Evolutionary conservation across 1,140 invertebrate genomes (phyloP), one percentile per base, ranked within the genome.

Genomic region (Pollicipes pollicipes): DNA sequence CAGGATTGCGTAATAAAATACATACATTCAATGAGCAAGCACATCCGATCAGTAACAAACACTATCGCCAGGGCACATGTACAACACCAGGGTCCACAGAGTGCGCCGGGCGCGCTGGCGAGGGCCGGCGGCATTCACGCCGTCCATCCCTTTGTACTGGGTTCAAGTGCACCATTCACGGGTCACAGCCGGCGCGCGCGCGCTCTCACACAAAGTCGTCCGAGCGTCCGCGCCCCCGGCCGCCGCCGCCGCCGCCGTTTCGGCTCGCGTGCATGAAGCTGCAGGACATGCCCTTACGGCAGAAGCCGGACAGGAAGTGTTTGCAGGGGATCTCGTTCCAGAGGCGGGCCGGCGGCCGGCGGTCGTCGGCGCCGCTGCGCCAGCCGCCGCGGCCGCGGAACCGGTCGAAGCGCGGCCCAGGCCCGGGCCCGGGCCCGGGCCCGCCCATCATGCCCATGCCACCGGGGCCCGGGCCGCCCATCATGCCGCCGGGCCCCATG

Each of bases 241-340:
- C 27, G 63, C 63, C 63, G 63, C 63, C 63, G 63, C 24, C 21
- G 63, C 63, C 24, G 21, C 63, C 27, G 63, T 64, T 64, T 4
- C 21, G 24, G 10, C 10, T 4, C 63, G 26, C 6, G 32, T 73
- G 73, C n/a, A 73, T 35, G 64, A 70, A 73, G 31, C 67, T 69
- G 69, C 73, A 73, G 21, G 58, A 37, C 28, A 68, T 37, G 27
- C 73, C 73, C 6, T 73, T 71, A 4, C 70, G 70, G 29, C 73
- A 73, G 37, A 71, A 70, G 24, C 73, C 70, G 37, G 68, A 70
- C 73, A 73, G 70, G 26, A 68, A 71, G 58, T 71, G 70, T 66
- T 70, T 73, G 63, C 73, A 73, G 3, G 69, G 45, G 64, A 64
- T 63, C 72, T 70, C 27, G 69, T 68, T 13, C 37, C 69, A 45